These are phyloP conservation scores for Hyppa rectilinea DNA, from an alignment of 2,888 invertebrate genomes.

Conservation along the genomic window DNA sequence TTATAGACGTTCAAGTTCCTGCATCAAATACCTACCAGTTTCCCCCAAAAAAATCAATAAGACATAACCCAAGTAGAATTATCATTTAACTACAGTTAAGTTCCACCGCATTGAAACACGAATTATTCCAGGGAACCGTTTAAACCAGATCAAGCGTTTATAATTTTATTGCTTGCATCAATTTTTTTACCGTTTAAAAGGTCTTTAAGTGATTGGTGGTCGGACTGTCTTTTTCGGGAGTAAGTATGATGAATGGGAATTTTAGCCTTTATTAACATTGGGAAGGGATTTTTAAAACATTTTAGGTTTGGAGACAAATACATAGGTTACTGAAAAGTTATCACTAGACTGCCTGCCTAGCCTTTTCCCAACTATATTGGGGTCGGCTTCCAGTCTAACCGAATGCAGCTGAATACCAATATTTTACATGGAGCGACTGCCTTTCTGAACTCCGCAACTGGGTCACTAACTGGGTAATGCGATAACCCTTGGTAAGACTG, in stretches of 20 bases:
- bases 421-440: too few species aligned
- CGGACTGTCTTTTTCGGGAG: conserved; percentile 57
- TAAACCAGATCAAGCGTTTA: conserved; percentile 77
- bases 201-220: conserved; percentile 66
- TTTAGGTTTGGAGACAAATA: not conserved
- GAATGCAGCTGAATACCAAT: too few species aligned
- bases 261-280: conserved; percentile 4
- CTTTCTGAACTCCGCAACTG: too few species aligned
- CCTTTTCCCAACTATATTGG: too few species aligned
- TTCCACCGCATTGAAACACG: conserved; percentile 42
- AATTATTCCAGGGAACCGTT: conserved; percentile 77
- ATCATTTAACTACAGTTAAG: conserved; percentile 61
- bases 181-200: conserved; percentile 72
- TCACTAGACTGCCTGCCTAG: too few species aligned
- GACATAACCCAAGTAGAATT: conserved; percentile 60
- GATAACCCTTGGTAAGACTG: too few species aligned
- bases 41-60: conserved; percentile 44
- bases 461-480: too few species aligned
- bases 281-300: not conserved
- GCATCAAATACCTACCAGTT: not conserved
- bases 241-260: conserved; percentile 47
- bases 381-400: too few species aligned
- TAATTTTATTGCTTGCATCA: conserved; percentile 75
- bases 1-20: too few species aligned
- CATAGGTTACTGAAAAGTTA: too few species aligned